phyloP scores from a whole-genome alignment of 2,888 invertebrate genomes.

The Andrena marginata region DNA sequence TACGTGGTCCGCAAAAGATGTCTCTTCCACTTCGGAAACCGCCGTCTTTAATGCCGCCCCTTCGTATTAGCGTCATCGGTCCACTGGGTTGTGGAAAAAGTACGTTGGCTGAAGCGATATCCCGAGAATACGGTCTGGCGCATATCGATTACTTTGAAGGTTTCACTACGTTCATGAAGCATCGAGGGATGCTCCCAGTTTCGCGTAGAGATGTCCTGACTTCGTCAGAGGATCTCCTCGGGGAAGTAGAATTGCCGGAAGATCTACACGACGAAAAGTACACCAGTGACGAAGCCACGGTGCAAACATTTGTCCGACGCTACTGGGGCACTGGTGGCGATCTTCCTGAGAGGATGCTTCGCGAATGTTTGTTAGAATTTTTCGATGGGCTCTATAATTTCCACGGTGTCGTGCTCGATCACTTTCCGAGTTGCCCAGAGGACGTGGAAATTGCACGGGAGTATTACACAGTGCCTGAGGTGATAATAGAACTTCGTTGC shows the following conservation, averaged over 20 bases:
- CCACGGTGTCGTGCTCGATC: conserved; percentile 88
- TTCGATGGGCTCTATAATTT: conserved; percentile 85
- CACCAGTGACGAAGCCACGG: conserved; percentile 47
- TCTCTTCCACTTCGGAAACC: conserved; percentile 85
- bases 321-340: conserved; percentile 86
- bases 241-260: conserved; percentile 60
- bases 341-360: conserved; percentile 85
- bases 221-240: conserved; percentile 32
- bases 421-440: conserved; percentile 87
- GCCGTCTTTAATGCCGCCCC: conserved; percentile 85
- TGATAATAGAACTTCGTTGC: conserved; percentile 86
- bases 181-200: conserved; percentile 48
- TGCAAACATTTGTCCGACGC: conserved; percentile 83
- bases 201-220: not conserved
- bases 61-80: conserved; percentile 88
- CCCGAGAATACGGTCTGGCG: conserved; percentile 87
- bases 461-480: conserved; percentile 87
- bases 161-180: conserved; percentile 69
- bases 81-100: conserved; percentile 87
- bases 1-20: conserved; percentile 86
- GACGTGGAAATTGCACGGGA: conserved; percentile 87
- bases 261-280: conserved; percentile 60
- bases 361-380: conserved; percentile 85
- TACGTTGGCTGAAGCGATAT: conserved; percentile 85
- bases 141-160: conserved; percentile 85